Base-by-base conservation (phyloP, 2,113 vertebrate species). In the Chamaea fasciata region DNA sequence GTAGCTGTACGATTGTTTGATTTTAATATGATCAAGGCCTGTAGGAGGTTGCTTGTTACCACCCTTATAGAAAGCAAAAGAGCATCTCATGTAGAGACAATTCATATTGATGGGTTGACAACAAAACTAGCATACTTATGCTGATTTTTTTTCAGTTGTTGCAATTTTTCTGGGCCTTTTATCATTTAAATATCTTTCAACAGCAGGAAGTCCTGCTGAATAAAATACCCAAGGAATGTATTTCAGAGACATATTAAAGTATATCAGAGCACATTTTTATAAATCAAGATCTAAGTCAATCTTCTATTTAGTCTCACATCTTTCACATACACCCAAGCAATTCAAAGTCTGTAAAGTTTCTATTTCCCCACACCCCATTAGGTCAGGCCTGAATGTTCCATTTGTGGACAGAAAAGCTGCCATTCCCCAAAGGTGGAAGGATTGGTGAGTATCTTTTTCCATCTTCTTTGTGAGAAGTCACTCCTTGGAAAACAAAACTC, bases 361-460 rank as follows among this genome's bases (percentile, higher is more conserved):
- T 42, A 13, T 20, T 20, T 49, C 19, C 13, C 9, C 16, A 31
- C 15, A 56, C 0, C 26, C 59, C 4, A 0, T 55, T 56, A 79
- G 11, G 70, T 65, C 16, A 57, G 26, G 4, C 31, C 67, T 0
- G 0, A 41, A 16, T 0, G 0, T 33, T 68, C 18, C 27, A 28
- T 50, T 53, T 77, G 16, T 37, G n/a, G 13, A 13, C 42, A 64
- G 53, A 76, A 90, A 60, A 93, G 10, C 31, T 63, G 35, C 15
- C 26, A 11, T 21, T 68, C 9, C 22, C 20, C 24, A 41, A 41
- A 89, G 17, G 12, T 1, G 6, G 39, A 82, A 83, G 20, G 11
- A 76, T 77, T 83, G 2, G 1, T 9, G 13, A 52, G 16, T 8
- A 69, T 42, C 19, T 76, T 31, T 71, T 78, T 37, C 57, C 20